phyloP scores from a whole-genome alignment of 1,140 invertebrate genomes.

The Drosophila lowei region DNA sequence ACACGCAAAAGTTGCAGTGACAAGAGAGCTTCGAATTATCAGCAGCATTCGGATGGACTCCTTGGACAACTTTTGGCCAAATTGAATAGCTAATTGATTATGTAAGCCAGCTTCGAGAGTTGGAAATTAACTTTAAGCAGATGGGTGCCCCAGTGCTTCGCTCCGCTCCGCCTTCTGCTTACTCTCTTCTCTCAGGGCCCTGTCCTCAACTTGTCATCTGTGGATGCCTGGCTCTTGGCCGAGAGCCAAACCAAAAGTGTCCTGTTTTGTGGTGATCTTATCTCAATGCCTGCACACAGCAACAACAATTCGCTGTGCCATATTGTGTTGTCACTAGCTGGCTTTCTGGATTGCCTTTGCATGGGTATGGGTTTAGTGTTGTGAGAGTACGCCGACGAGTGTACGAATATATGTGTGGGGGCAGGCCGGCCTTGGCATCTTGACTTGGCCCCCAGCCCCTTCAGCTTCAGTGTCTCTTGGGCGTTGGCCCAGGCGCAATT shows the following conservation, averaged over 20 bases:
- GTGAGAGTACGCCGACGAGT: too few species aligned
- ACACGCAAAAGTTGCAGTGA: conserved; percentile 59
- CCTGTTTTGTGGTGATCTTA: conserved; percentile 74
- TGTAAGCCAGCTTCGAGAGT: conserved; percentile 35
- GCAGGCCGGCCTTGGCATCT: conserved; percentile 54
- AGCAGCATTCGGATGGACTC: conserved; percentile 26
- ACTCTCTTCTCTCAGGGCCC: conserved; percentile 5
- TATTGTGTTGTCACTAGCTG: conserved; percentile 62
- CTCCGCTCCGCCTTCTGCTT: too few species aligned
- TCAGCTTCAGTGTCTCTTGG: conserved; percentile 37
- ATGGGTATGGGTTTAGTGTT: neutral
- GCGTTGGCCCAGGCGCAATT: conserved; percentile 53
- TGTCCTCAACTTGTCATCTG: conserved; percentile 46
- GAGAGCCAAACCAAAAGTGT: conserved; percentile 60
- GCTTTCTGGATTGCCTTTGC: conserved; percentile 23
- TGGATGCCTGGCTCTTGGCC: conserved; percentile 47
- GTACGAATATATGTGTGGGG: conserved; percentile 9
- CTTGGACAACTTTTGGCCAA: conserved; percentile 47
- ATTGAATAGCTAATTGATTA: conserved; percentile 75
- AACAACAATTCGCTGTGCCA: conserved; percentile 46
- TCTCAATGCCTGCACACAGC: conserved; percentile 61
- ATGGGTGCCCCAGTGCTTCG: conserved; percentile 22
- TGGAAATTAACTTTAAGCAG: conserved; percentile 59
- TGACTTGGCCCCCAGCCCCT: conserved; percentile 46
- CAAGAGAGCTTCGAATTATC: conserved; percentile 39